Percentiles rank a stretch among this genome's conserved stretches.
These are phyloP conservation scores for Lycia hirtaria DNA, from an alignment of 2,888 invertebrate genomes.

Conservation along the genomic window DNA sequence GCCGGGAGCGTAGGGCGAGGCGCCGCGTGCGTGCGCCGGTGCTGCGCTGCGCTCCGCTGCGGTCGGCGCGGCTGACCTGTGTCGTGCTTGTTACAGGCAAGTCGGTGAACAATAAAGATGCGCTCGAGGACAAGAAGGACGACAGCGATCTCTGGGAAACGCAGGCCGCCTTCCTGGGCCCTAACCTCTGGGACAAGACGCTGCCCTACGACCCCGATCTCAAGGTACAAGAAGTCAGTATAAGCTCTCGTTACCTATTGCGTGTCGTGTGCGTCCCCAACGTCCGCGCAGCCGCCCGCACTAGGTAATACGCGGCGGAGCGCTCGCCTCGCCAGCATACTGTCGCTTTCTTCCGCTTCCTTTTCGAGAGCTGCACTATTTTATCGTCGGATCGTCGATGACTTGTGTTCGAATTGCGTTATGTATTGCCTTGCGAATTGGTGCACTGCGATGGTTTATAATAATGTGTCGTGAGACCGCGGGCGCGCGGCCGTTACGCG, in stretches of 20 bases:
- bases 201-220: constrained; percentile 96
- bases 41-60: constrained; percentile 20
- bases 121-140: constrained; percentile 90
- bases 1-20: constrained; percentile 2
- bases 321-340: constrained; percentile 36
- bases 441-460: constrained; percentile 7
- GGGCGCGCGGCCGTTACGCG: constrained; percentile 19
- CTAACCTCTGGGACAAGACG: constrained; percentile 98
- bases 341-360: constrained; percentile 31
- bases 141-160: constrained; percentile 96
- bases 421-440: constrained; percentile 20
- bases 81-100: constrained; percentile 85
- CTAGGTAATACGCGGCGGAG: constrained; percentile 67
- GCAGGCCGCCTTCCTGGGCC: constrained; percentile 97
- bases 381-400: not conserved
- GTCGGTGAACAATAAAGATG: constrained; percentile 87
- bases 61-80: constrained; percentile 43
- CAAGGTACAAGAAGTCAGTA: constrained; percentile 93
- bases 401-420: not conserved
- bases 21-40: constrained; percentile 4
- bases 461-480: not conserved
- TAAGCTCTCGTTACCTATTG: constrained; percentile 76
- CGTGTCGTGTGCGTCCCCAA: constrained; percentile 66
- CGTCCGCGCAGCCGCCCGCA: constrained; percentile 54
- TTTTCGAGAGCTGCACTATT: not conserved